A percentile compares a stretch with the other conserved stretches of the same genome.
phyloP scores from a whole-genome alignment of 2,113 vertebrate species.

The Tinamus guttatus region DNA sequence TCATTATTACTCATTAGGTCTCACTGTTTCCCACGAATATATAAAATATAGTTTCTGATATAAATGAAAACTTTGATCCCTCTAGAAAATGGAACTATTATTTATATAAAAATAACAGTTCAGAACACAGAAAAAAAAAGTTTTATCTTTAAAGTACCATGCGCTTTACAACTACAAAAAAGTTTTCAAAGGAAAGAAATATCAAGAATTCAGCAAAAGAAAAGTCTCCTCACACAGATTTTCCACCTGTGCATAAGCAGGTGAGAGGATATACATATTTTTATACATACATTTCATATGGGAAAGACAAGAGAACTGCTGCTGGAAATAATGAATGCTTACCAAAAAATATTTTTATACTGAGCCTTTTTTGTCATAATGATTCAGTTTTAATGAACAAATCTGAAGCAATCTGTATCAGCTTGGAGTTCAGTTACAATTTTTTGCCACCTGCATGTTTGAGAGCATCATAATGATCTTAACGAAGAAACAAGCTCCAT shows the following conservation, averaged over 20 bases:
- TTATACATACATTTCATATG: not conserved
- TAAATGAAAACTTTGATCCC: not conserved
- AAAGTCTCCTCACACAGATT: not conserved
- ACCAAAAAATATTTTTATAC: not conserved
- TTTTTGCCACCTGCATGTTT: not conserved
- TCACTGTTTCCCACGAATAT: not conserved
- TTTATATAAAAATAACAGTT: slow-evolving; percentile 39
- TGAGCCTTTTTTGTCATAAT: not conserved
- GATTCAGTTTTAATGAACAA: not conserved
- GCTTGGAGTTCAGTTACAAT: not conserved
- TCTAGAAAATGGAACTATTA: slow-evolving; percentile 28
- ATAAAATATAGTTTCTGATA: not conserved
- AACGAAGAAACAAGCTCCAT: not conserved
- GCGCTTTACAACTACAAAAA: not conserved
- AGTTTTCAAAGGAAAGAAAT: not conserved
- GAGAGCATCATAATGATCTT: not conserved
- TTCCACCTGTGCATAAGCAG: not conserved
- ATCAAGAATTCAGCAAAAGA: not conserved
- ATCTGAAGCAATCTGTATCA: not conserved
- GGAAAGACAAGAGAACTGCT: not conserved
- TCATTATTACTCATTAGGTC: not conserved
- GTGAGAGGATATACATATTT: not conserved
- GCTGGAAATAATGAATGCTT: not conserved
- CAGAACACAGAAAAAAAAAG: not conserved
- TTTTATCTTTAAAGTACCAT: not conserved